Percentiles rank a stretch among this genome's conserved stretches.
phyloP scores from a whole-genome alignment of 1,140 invertebrate species.

The Cotesia vestalis region DNA sequence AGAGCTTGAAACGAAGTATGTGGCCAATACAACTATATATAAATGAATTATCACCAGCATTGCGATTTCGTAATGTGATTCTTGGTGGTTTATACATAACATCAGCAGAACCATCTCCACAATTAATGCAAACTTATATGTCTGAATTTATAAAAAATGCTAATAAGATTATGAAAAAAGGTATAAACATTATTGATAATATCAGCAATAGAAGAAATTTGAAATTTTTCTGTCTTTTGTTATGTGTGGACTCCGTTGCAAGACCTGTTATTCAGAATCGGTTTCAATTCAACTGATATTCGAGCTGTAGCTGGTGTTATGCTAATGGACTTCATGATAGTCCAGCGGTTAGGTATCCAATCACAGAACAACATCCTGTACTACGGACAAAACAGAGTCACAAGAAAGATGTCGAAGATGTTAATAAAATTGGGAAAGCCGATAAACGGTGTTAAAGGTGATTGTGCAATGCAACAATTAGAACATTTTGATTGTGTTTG shows the following conservation, averaged over 20 bases:
- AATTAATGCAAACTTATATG: conserved; percentile 36
- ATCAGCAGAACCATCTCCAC: background rate
- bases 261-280: conserved; percentile 33
- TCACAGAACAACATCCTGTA: conserved; percentile 22
- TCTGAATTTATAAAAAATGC: conserved; percentile 29
- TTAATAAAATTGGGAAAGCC: conserved; percentile 20
- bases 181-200: conserved; percentile 14
- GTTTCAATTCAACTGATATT: conserved; percentile 34
- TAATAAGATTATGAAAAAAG: conserved; percentile 20
- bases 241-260: conserved; percentile 34
- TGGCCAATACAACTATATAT: conserved; percentile 37
- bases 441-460: conserved; percentile 30
- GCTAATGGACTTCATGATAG: conserved; percentile 22
- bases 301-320: conserved; percentile 44
- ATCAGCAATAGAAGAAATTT: conserved; percentile 16
- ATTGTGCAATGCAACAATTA: conserved; percentile 9
- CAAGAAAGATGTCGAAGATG: conserved; percentile 37
- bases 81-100: conserved; percentile 30
- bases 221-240: conserved; percentile 23
- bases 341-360: conserved; percentile 33
- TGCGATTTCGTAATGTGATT: conserved; percentile 26
- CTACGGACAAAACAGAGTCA: conserved; percentile 38
- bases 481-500: conserved; percentile 28
- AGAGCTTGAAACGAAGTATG: conserved; percentile 32
- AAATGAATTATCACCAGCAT: conserved; percentile 37